Conservation (phyloP, 2,888 invertebrate species). For the Carpatolechia fugitivella region DNA sequence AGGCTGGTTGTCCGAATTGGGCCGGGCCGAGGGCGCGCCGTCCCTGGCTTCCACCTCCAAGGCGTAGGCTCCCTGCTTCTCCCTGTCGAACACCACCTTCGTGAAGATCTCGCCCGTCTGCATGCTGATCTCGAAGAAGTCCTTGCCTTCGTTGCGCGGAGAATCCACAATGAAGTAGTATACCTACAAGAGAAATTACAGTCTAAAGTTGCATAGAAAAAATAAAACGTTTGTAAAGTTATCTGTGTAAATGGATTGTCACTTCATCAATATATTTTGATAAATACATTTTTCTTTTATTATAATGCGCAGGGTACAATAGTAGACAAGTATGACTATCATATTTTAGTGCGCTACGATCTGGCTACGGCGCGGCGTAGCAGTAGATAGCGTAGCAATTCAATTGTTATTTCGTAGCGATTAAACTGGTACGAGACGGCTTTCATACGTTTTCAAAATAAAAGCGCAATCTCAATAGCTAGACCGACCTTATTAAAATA, state of each 20-base stretch:
- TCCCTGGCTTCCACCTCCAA: slow-evolving; percentile 98
- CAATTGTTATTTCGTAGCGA: no score
- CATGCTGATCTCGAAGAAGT: slow-evolving; percentile 97
- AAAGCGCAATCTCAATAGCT: no score
- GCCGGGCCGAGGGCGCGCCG: slow-evolving; percentile 96
- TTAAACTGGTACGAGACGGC: no score
- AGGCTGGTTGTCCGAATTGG: slow-evolving; percentile 94
- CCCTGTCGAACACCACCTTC: slow-evolving; percentile 96
- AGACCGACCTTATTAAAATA: no score
- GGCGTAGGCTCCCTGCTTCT: slow-evolving; percentile 98
- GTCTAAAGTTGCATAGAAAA: not conserved
- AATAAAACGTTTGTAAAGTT: no score
- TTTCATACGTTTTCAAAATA: no score
- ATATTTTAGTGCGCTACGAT: no score
- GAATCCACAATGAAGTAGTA: slow-evolving; percentile 96
- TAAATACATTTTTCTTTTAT: no score
- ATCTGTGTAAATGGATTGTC: no score
- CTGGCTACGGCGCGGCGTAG: not conserved
- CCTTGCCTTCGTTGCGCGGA: slow-evolving; percentile 94
- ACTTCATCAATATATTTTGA: no score
- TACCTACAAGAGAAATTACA: slow-evolving; percentile 79
- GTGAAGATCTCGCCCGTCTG: slow-evolving; percentile 98
- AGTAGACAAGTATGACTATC: no score
- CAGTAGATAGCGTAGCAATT: not conserved
- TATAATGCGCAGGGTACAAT: no score